Evolutionary conservation across 92 coral and sea anemone genomes (phyloP).

Genomic region (Palythoa caribaeorum): DNA sequence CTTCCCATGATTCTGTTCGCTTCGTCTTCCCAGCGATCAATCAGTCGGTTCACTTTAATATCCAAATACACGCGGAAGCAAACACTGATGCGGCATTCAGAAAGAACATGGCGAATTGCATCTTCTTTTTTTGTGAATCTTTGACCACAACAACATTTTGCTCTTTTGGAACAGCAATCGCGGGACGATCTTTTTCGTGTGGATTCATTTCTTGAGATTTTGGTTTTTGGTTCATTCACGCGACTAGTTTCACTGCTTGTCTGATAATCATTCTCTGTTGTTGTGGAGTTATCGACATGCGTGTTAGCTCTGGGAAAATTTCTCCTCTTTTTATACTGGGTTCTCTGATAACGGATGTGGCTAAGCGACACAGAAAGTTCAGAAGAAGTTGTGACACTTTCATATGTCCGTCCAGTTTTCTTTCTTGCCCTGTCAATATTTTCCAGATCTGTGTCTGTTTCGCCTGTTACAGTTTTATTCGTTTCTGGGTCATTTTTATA

Average conservation of each 20-base stretch:
- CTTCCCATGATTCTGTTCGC: constrained; percentile 65
- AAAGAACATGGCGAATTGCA: constrained; percentile 61
- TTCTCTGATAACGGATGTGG: constrained; percentile 32
- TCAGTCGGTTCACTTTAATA: constrained; percentile 56
- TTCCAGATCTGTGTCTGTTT: not conserved
- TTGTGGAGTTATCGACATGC: not conserved
- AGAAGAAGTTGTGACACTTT: constrained; percentile 13
- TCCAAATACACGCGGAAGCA: constrained; percentile 68
- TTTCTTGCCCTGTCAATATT: not conserved
- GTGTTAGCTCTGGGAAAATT: not conserved
- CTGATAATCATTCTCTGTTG: constrained; percentile 5
- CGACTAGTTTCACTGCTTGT: constrained; percentile 11
- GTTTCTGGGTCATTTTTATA: not conserved
- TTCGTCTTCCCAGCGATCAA: constrained; percentile 57
- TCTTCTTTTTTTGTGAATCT: constrained; percentile 61
- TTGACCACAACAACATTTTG: constrained; percentile 66
- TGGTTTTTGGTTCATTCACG: not conserved
- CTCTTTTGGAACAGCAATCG: constrained; percentile 43
- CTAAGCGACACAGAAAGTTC: constrained; percentile 31
- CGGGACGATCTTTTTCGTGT: not conserved
- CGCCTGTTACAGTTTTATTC: not conserved
- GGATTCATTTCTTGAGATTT: not conserved
- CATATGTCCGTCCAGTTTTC: not conserved
- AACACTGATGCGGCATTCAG: constrained; percentile 61
- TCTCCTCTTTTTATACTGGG: constrained; percentile 16